These are phyloP conservation scores for Diorhabda elongata DNA, from an alignment of 1,140 invertebrate species.

Conservation along the genomic window DNA sequence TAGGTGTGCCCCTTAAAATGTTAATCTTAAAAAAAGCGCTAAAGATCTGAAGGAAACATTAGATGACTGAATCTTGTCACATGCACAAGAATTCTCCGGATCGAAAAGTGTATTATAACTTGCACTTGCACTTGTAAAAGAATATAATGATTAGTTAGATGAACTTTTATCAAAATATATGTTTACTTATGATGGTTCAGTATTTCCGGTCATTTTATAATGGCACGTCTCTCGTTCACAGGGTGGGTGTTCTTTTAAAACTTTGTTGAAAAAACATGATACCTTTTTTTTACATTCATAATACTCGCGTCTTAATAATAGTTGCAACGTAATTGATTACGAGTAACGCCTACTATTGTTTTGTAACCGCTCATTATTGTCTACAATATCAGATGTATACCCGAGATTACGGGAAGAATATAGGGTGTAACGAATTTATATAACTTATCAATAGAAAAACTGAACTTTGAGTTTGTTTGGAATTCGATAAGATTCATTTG, in stretches of 20 bases:
- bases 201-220: conserved; percentile 16
- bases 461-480: too few relatives aligned
- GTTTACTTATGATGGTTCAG: not conserved
- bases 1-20: too few relatives aligned
- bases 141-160: too few relatives aligned
- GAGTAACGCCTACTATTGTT: conserved; percentile 17
- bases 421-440: not conserved
- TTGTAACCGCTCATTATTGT: conserved; percentile 18
- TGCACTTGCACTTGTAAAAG: too few relatives aligned
- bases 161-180: not conserved
- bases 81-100: too few relatives aligned
- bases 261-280: conserved; percentile 10
- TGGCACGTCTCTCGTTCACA: not conserved
- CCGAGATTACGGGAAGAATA: not conserved
- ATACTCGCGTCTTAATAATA: conserved; percentile 16
- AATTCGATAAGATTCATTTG: too few relatives aligned
- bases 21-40: too few relatives aligned
- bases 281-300: conserved; percentile 14
- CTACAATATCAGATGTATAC: conserved; percentile 7
- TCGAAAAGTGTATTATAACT: too few relatives aligned
- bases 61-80: too few relatives aligned
- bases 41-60: too few relatives aligned
- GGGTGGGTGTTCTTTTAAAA: conserved; percentile 4
- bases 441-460: too few relatives aligned
- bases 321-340: conserved; percentile 18